Evolutionary conservation across 1,140 invertebrate species (phyloP).

Genomic region (Sesamia nonagrioides): DNA sequence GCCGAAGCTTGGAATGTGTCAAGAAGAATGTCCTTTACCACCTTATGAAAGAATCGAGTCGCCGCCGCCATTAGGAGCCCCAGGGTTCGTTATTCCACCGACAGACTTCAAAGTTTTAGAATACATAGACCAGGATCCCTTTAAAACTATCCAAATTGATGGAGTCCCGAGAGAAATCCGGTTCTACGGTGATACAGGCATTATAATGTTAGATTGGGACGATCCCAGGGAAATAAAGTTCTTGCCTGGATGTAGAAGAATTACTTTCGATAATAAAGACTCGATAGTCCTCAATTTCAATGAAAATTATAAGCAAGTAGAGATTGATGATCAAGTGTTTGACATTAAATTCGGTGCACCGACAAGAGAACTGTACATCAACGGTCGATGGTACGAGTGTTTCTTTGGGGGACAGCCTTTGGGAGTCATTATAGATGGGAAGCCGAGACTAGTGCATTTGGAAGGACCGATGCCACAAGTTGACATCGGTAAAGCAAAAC

Average conservation of each 20-base stretch:
- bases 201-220: constrained; percentile 94
- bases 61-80: constrained; percentile 78
- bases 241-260: constrained; percentile 90
- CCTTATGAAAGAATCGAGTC: constrained; percentile 75
- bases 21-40: constrained; percentile 72
- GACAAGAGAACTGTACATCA: constrained; percentile 96
- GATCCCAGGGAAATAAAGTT: constrained; percentile 95
- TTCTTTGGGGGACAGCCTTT: constrained; percentile 97
- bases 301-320: constrained; percentile 91
- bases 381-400: constrained; percentile 95
- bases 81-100: constrained; percentile 83
- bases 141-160: constrained; percentile 95
- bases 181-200: constrained; percentile 94
- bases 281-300: constrained; percentile 91
- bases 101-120: constrained; percentile 89
- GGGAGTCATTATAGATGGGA: constrained; percentile 93
- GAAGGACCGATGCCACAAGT: constrained; percentile 96
- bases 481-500: constrained; percentile 91
- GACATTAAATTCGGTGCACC: constrained; percentile 96
- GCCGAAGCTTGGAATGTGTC: constrained; percentile 76
- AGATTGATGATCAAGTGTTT: constrained; percentile 91
- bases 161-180: constrained; percentile 93
- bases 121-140: constrained; percentile 90
- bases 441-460: constrained; percentile 92
- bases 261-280: constrained; percentile 92